A percentile compares a stretch with the other conserved stretches of the same genome.
Evolutionary conservation across 2,797 vertebrate species (phyloP).

Genomic region (Merluccius polli): DNA sequence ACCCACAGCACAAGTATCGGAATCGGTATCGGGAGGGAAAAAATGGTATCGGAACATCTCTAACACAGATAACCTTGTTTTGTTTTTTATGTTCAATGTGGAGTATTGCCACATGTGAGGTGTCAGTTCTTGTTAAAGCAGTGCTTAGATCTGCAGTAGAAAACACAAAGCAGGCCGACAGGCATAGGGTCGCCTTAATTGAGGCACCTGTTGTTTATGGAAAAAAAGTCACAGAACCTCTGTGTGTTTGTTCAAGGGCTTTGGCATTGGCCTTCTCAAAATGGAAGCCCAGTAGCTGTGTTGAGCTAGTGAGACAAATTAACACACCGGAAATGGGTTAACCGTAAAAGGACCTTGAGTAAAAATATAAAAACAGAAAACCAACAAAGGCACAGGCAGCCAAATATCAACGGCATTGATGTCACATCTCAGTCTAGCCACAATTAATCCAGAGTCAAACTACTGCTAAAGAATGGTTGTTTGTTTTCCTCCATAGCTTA

Average conservation of each 20-base stretch:
- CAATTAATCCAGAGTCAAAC: slow-evolving; percentile 5
- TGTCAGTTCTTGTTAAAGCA: slow-evolving; percentile 28
- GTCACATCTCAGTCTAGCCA: slow-evolving; percentile 3
- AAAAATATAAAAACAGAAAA: background rate
- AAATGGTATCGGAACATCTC: too few relatives aligned
- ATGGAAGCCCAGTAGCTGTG: slow-evolving; percentile 25
- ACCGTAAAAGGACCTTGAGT: background rate
- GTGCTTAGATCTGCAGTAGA: slow-evolving; percentile 34
- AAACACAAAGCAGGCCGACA: slow-evolving; percentile 48
- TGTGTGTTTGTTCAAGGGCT: slow-evolving; percentile 31
- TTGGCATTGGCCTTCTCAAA: slow-evolving; percentile 60
- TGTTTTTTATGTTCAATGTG: slow-evolving; percentile 17
- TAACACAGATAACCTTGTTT: background rate
- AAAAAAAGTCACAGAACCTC: slow-evolving; percentile 48
- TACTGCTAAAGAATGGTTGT: background rate
- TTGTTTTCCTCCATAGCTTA: slow-evolving; percentile 4
- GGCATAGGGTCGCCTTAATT: slow-evolving; percentile 31
- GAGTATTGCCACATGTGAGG: slow-evolving; percentile 1
- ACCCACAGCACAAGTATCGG: too few relatives aligned
- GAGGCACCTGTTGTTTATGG: slow-evolving; percentile 70
- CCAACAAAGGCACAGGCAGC: background rate
- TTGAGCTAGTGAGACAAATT: slow-evolving; percentile 30
- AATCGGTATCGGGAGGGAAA: too few relatives aligned
- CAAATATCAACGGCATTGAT: background rate
- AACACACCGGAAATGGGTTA: slow-evolving; percentile 13